Conservation (phyloP, 1,140 invertebrate species). For the Thaumetopoea pityocampa region DNA sequence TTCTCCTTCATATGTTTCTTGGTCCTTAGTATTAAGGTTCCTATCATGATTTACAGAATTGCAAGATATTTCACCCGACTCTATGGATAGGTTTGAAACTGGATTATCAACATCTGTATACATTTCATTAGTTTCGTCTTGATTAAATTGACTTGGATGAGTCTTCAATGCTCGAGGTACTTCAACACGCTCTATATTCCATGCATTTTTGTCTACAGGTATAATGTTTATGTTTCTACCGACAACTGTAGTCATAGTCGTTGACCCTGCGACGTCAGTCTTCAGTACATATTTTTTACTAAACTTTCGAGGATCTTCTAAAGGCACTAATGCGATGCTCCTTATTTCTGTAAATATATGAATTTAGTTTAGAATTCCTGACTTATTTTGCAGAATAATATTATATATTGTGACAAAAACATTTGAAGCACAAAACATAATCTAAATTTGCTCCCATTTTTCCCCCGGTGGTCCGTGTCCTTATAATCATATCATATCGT, state of each 20-base stretch:
- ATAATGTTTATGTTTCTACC: slow-evolving; percentile 36
- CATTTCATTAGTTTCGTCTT: slow-evolving; percentile 31
- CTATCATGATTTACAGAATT: too few species aligned
- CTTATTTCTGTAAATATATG: slow-evolving; percentile 47
- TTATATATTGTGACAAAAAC: too few species aligned
- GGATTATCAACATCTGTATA: slow-evolving; percentile 37
- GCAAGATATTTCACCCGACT: slow-evolving; percentile 35
- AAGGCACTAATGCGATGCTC: slow-evolving; percentile 24
- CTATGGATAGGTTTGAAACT: slow-evolving; percentile 20
- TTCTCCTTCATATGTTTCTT: too few species aligned
- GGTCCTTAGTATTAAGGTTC: too few species aligned
- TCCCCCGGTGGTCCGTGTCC: too few species aligned
- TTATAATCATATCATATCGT: too few species aligned
- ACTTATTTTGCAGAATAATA: too few species aligned
- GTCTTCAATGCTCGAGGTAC: slow-evolving; percentile 32
- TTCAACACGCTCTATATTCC: slow-evolving; percentile 28
- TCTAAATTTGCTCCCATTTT: too few species aligned
- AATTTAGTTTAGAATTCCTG: background rate
- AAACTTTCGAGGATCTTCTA: slow-evolving; percentile 48
- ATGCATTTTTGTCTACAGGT: slow-evolving; percentile 31
- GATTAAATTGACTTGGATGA: slow-evolving; percentile 17
- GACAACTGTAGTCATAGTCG: slow-evolving; percentile 26
- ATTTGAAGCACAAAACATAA: too few species aligned
- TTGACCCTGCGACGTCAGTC: slow-evolving; percentile 24
- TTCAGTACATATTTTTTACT: slow-evolving; percentile 47